Conservation (phyloP, 1,140 invertebrate genomes). For the Acromyrmex echinatior region DNA sequence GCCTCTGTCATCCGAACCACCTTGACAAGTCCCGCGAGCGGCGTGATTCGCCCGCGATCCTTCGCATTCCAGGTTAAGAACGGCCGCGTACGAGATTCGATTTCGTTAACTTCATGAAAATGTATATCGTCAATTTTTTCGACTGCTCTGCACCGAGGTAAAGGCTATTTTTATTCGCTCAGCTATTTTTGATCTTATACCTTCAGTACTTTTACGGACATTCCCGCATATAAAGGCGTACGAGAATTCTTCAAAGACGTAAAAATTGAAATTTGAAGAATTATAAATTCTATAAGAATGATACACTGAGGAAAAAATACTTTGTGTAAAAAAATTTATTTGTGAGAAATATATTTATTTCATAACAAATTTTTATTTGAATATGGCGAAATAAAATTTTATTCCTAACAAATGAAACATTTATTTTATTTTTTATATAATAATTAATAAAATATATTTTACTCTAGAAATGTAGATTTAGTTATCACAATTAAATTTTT, state of each 20-base stretch:
- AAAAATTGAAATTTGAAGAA: not conserved
- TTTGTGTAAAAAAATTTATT: too few species aligned
- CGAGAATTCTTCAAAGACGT: not conserved
- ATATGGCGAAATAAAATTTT: too few species aligned
- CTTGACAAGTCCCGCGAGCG: slow-evolving; percentile 65
- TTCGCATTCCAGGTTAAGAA: slow-evolving; percentile 72
- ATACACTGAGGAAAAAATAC: too few species aligned
- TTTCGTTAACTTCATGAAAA: slow-evolving; percentile 59
- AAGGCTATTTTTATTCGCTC: slow-evolving; percentile 35
- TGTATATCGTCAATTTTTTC: slow-evolving; percentile 37
- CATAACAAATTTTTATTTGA: too few species aligned
- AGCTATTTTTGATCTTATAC: slow-evolving; percentile 19
- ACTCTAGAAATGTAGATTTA: too few species aligned
- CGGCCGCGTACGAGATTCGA: slow-evolving; percentile 31
- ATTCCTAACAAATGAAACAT: too few species aligned
- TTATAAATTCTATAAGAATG: not conserved
- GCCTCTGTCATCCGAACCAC: slow-evolving; percentile 72
- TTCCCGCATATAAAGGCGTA: not conserved
- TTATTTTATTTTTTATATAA: too few species aligned
- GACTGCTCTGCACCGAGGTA: not conserved
- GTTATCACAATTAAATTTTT: too few species aligned
- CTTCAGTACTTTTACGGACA: not conserved
- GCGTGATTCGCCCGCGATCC: slow-evolving; percentile 67
- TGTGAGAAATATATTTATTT: too few species aligned
- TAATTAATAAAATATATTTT: too few species aligned